phyloP scores from a whole-genome alignment of 92 coral and sea anemone genomes.

The Heliopora coerulea region DNA sequence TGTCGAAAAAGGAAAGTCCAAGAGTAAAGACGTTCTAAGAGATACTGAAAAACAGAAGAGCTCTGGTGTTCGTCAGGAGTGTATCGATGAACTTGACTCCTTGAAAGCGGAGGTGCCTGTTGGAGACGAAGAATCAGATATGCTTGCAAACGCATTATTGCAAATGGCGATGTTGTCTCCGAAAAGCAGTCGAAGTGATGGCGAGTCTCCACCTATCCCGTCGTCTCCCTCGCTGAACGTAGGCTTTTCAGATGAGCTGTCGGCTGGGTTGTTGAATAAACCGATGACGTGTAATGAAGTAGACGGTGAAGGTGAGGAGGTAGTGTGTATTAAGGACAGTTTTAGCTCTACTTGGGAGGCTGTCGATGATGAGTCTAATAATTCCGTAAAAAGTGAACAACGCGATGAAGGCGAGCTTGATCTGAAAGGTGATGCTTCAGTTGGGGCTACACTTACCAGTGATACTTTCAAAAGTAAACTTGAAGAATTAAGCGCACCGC shows the following conservation, averaged over 20 bases:
- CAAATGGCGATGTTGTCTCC: slow-evolving; percentile 35
- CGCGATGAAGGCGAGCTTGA: too few species aligned
- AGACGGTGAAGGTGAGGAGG: background rate
- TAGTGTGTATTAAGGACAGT: background rate
- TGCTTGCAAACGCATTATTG: background rate
- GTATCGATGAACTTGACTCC: background rate
- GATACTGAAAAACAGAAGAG: background rate
- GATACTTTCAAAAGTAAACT: too few species aligned
- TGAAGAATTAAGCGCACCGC: too few species aligned
- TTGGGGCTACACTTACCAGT: too few species aligned
- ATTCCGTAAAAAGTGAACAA: background rate
- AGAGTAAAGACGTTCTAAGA: background rate
- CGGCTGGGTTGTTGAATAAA: background rate
- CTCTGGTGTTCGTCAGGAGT: background rate
- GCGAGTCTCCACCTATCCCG: slow-evolving; percentile 7
- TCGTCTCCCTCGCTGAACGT: slow-evolving; percentile 23
- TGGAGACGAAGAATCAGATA: background rate
- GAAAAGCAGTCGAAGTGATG: background rate
- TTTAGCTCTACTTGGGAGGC: background rate
- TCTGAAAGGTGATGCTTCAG: too few species aligned
- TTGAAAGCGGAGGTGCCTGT: background rate
- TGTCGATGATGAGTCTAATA: background rate
- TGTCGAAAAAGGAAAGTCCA: background rate
- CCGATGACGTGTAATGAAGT: background rate
- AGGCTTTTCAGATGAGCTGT: background rate